These are phyloP conservation scores for Neria commutata DNA, from an alignment of 2,888 invertebrate species.

Conservation along the genomic window DNA sequence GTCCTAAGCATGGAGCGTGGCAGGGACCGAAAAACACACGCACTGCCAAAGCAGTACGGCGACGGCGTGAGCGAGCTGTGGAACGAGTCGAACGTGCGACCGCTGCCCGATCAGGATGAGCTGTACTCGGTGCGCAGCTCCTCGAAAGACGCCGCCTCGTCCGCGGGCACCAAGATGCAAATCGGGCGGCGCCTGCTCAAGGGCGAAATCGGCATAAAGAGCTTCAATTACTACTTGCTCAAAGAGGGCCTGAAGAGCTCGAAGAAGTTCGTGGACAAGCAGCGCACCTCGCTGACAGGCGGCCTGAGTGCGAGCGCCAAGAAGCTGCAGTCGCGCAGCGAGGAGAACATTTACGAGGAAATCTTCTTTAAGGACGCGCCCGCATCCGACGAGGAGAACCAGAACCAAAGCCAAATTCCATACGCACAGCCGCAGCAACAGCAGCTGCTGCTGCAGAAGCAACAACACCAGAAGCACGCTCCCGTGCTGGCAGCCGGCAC, in stretches of 20 bases:
- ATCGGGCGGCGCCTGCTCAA: slow-evolving; percentile 59
- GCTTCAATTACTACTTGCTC: slow-evolving; percentile 61
- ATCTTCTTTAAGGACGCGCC: slow-evolving; percentile 59
- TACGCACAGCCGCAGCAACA: slow-evolving; percentile 31
- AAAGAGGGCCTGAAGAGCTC: slow-evolving; percentile 61
- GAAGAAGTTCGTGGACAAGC: slow-evolving; percentile 57
- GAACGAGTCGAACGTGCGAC: slow-evolving; percentile 17
- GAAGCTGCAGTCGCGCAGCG: slow-evolving; percentile 54
- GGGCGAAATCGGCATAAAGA: slow-evolving; percentile 62
- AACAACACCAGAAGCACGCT: slow-evolving; percentile 12
- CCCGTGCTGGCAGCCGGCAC: slow-evolving; percentile 7
- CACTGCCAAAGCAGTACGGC: slow-evolving; percentile 38
- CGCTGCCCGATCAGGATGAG: slow-evolving; percentile 39
- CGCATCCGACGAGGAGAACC: slow-evolving; percentile 40
- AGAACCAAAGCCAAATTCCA: slow-evolving; percentile 27
- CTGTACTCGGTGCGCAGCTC: slow-evolving; percentile 43
- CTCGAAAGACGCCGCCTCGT: slow-evolving; percentile 37
- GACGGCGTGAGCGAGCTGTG: slow-evolving; percentile 31
- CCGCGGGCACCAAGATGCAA: slow-evolving; percentile 49
- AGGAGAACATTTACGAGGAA: slow-evolving; percentile 62
- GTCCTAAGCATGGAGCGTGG: slow-evolving; percentile 27
- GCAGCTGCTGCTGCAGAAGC: slow-evolving; percentile 25
- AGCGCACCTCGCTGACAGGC: slow-evolving; percentile 34
- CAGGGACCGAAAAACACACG: slow-evolving; percentile 13
- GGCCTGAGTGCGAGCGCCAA: slow-evolving; percentile 29